Base-by-base conservation (phyloP, 2,113 vertebrate species). In the Lepus americanus region DNA sequence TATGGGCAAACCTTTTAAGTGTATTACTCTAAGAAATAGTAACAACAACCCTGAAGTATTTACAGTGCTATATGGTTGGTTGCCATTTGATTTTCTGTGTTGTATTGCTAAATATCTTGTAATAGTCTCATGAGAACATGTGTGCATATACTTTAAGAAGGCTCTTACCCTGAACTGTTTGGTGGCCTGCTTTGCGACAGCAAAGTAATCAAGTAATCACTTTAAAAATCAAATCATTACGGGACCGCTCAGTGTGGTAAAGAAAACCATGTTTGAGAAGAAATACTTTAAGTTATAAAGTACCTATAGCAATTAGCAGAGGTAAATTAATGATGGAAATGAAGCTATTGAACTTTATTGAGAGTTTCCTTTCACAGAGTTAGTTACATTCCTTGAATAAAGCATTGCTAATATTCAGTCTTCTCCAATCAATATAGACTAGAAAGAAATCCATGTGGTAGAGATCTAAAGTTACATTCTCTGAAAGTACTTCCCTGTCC, bases 271-370 rank as follows among this genome's bases (percentile, higher is more conserved):
- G 31, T 70, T 74, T 70, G 33, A 84, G 69, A 92, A 84, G 16
- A 86, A 86, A 90, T 87, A 61, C 20, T 93, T 87, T 64, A 66
- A 49, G 27, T 31, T 94, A 78, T 19, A 13, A 89, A 89, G 29
- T 92, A 74, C 87, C 31, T 13, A 17, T 73, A 83, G 17, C 20
- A 84, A 22, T 84, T 79, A 72, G 3, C 25, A 22, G 63, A 94
- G 59, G 16, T 78, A 82, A 89, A 64, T 86, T 36, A 89, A 79
- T 27, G 29, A 51, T 69, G 25, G 55, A 55, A 92, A 59, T 11
- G 22, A 94, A 84, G n/a, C 36, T 61, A 69, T 22, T 80, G 12
- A 80, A 23, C 31, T 87, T 83, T 53, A 72, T 59, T n/a, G 1
- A 4, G 5, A 12, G 31, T 83, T 81, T 92, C 44, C 22, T 86